phyloP scores from a whole-genome alignment of 2,113 vertebrate species.

The Eira barbara region DNA sequence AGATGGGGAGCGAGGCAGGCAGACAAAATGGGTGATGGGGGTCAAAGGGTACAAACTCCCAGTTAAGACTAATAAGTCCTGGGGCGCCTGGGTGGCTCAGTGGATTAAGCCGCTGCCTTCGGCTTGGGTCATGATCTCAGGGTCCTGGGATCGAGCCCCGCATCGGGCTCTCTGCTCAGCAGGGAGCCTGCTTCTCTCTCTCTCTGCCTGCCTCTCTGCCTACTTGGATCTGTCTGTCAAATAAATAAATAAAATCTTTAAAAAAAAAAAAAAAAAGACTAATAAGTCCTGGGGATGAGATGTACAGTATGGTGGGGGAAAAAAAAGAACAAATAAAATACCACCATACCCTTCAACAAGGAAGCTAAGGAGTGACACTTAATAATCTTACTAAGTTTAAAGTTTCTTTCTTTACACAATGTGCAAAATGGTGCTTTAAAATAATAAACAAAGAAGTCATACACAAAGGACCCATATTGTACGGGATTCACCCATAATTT shows the following conservation, averaged over 20 bases:
- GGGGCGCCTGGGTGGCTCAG: no score
- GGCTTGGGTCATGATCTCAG: no score
- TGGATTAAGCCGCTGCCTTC: no score
- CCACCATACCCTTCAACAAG: background rate
- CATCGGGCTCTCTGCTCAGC: no score
- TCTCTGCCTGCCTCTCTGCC: no score
- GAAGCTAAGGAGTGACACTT: background rate
- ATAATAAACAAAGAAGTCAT: background rate
- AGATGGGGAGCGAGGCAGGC: accelerated
- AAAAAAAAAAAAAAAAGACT: no score
- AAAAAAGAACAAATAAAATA: background rate
- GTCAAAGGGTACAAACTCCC: background rate
- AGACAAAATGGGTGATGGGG: background rate
- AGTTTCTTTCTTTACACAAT: background rate
- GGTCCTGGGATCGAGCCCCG: no score
- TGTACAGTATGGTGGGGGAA: background rate
- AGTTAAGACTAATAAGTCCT: background rate
- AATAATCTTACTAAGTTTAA: background rate
- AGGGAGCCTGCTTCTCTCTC: no score
- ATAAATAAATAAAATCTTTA: no score
- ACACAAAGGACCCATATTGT: background rate
- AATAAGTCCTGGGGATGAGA: background rate
- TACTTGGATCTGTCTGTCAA: no score
- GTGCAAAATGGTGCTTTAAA: background rate
- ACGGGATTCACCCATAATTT: background rate